These are phyloP conservation scores for Erebia palarica DNA, from an alignment of 2,888 invertebrate species.

Conservation along the genomic window DNA sequence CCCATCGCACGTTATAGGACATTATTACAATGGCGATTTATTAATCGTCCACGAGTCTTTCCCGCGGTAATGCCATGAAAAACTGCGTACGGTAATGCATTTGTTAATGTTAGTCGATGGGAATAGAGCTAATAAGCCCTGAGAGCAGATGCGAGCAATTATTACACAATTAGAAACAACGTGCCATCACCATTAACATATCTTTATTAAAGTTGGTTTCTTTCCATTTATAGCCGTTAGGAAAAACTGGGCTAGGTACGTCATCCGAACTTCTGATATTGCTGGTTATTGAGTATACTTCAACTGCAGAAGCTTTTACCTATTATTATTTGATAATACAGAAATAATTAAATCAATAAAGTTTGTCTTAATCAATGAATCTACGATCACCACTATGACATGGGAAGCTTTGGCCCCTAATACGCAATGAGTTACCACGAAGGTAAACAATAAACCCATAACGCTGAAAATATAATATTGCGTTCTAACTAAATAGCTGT, in stretches of 20 bases:
- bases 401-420: neutral
- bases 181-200: slow-evolving; percentile 44
- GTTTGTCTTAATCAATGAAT: neutral
- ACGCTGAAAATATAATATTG: neutral
- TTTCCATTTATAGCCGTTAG: slow-evolving; percentile 1
- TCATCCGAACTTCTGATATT: neutral
- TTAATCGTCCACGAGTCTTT: slow-evolving; percentile 41
- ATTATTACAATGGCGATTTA: slow-evolving; percentile 22
- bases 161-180: slow-evolving; percentile 43
- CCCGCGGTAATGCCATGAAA: slow-evolving; percentile 52
- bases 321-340: neutral
- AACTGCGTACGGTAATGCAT: slow-evolving; percentile 47
- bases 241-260: neutral
- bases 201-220: slow-evolving; percentile 20
- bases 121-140: slow-evolving; percentile 52
- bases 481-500: too few species aligned
- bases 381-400: neutral
- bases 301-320: neutral
- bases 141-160: slow-evolving; percentile 29
- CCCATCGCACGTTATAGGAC: neutral
- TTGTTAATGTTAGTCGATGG: slow-evolving; percentile 57
- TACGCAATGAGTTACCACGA: neutral
- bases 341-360: neutral
- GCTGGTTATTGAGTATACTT: neutral
- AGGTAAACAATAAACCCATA: neutral